A percentile compares a stretch with the other conserved stretches of the same genome.
Evolutionary conservation across 2,113 vertebrate genomes (phyloP).

Genomic region (Vidua chalybeata): DNA sequence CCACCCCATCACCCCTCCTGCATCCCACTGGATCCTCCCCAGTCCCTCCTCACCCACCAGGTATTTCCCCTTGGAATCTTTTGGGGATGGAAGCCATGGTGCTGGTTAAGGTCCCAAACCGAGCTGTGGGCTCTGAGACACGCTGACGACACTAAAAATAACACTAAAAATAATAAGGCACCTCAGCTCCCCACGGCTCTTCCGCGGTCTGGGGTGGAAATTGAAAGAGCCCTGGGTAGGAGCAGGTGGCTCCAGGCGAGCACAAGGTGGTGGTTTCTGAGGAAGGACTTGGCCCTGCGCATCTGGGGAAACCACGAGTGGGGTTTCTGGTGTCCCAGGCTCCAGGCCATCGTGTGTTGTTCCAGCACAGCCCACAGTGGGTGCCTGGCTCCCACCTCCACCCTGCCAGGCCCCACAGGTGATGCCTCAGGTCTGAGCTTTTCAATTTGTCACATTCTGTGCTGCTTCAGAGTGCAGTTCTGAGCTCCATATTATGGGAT

Average conservation of each 20-base stretch:
- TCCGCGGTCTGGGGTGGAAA: conserved; percentile 12
- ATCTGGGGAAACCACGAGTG: neutral
- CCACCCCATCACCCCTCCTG: rapidly evolving
- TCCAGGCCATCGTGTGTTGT: neutral
- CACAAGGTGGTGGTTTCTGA: conserved; percentile 35
- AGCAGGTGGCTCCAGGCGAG: neutral
- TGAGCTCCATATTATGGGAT: neutral
- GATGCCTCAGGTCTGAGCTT: neutral
- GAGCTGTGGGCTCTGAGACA: neutral
- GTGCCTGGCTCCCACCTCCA: neutral
- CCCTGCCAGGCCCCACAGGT: neutral
- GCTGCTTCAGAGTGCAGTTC: neutral
- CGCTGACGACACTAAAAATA: neutral
- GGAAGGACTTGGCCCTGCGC: conserved; percentile 16
- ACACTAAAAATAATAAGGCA: neutral
- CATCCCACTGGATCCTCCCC: neutral
- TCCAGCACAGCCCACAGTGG: neutral
- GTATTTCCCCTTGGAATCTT: too few species aligned
- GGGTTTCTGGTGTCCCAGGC: neutral
- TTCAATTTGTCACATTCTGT: neutral
- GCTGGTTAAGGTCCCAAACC: neutral
- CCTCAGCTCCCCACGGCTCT: neutral
- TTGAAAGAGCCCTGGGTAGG: neutral
- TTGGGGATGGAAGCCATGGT: rapidly evolving
- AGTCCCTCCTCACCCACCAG: neutral